These are phyloP conservation scores for Chionoecetes opilio DNA, from an alignment of 1,140 invertebrate species.

Conservation along the genomic window DNA sequence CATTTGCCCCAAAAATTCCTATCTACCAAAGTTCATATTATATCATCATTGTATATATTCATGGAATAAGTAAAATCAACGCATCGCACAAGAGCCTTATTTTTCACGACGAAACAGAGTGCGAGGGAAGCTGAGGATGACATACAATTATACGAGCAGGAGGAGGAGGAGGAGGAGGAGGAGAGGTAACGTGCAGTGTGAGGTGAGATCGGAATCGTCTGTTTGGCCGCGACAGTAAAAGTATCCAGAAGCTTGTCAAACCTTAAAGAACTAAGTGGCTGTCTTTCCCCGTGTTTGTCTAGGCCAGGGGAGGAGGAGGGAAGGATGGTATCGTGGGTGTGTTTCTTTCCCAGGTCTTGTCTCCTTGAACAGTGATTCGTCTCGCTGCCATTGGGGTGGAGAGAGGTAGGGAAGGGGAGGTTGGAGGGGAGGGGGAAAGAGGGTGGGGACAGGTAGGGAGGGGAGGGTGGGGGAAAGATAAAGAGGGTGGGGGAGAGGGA, in stretches of 20 bases:
- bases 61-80: no score
- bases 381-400: background rate
- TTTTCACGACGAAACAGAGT: background rate
- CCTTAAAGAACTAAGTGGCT: background rate
- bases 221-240: background rate
- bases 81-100: background rate
- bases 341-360: constrained; percentile 1
- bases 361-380: background rate
- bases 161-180: constrained; percentile 23
- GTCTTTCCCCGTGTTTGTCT: background rate
- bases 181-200: background rate
- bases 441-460: background rate
- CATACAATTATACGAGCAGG: background rate
- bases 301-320: background rate
- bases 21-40: no score
- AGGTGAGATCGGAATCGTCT: background rate
- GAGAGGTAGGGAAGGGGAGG: background rate
- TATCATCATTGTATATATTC: no score
- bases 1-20: no score
- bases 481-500: background rate
- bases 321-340: background rate
- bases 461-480: background rate
- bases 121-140: background rate
- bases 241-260: background rate
- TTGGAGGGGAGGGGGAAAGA: background rate